phyloP scores from a whole-genome alignment of 1,140 invertebrate genomes.

The Megalonaias nervosa region DNA sequence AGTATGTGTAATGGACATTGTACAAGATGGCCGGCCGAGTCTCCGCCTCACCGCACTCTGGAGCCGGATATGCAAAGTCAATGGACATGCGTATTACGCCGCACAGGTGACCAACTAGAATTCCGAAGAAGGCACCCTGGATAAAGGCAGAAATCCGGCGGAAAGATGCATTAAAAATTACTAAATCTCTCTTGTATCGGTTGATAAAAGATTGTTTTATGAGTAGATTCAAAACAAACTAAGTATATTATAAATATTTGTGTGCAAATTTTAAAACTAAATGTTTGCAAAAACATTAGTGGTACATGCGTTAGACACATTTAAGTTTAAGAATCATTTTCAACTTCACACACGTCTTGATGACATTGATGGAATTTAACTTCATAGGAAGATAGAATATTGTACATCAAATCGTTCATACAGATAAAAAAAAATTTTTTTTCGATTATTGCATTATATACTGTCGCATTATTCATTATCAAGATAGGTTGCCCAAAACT shows the following conservation, averaged over 20 bases:
- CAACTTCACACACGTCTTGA: too few relatives aligned
- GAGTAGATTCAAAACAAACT: not conserved
- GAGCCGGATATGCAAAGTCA: slow-evolving; percentile 67
- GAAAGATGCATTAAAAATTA: not conserved
- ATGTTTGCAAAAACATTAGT: not conserved
- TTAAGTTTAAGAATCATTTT: not conserved
- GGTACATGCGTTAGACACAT: not conserved
- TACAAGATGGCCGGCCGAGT: slow-evolving; percentile 56
- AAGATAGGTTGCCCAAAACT: too few relatives aligned
- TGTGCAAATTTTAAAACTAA: not conserved
- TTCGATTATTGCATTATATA: too few relatives aligned
- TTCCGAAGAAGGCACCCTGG: slow-evolving; percentile 76
- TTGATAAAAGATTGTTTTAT: not conserved
- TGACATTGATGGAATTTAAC: too few relatives aligned
- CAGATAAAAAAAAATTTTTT: too few relatives aligned
- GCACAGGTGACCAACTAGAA: slow-evolving; percentile 73
- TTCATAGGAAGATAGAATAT: too few relatives aligned
- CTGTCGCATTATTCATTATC: too few relatives aligned
- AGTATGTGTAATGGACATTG: slow-evolving; percentile 69
- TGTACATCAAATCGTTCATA: too few relatives aligned
- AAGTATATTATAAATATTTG: not conserved
- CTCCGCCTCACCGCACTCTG: slow-evolving; percentile 63
- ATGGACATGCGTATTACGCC: slow-evolving; percentile 70
- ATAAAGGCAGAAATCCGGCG: slow-evolving; percentile 21
- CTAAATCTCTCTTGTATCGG: too few relatives aligned